Conservation (phyloP, 1,140 invertebrate genomes). For the Hyles vespertilio region DNA sequence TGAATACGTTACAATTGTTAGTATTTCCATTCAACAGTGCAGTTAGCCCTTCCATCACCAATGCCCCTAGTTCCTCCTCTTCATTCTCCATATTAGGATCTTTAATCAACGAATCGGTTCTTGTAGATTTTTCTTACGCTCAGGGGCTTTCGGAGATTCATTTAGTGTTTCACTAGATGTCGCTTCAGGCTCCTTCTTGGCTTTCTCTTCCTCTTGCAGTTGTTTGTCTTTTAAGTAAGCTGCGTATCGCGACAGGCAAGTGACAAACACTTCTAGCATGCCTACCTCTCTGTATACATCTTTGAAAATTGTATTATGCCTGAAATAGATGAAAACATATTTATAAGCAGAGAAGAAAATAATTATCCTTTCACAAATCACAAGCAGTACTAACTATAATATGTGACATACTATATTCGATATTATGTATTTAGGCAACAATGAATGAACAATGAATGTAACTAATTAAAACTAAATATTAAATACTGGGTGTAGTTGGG, state of each 20-base stretch:
- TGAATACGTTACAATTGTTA: conserved; percentile 93
- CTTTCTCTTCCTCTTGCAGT: conserved; percentile 57
- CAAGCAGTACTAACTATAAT: no score
- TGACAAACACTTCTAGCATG: conserved; percentile 96
- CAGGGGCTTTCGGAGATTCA: conserved; percentile 56
- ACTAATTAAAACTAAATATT: neutral
- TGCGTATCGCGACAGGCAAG: conserved; percentile 92
- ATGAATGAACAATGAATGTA: neutral
- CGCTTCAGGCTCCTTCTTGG: conserved; percentile 36
- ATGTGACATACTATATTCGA: no score
- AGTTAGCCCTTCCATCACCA: conserved; percentile 92
- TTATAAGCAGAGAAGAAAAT: neutral
- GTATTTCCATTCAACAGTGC: conserved; percentile 87
- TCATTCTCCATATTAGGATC: conserved; percentile 71
- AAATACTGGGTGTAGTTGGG: neutral
- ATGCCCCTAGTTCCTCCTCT: conserved; percentile 86
- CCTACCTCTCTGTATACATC: conserved; percentile 99
- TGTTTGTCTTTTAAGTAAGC: conserved; percentile 85
- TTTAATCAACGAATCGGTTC: conserved; percentile 73
- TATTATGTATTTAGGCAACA: no score
- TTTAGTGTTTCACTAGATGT: conserved; percentile 17
- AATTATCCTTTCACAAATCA: no score
- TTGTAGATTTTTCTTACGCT: conserved; percentile 54
- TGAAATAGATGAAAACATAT: conserved; percentile 56
- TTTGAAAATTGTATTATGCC: conserved; percentile 94